Evolutionary conservation across 1,140 invertebrate genomes (phyloP).

Genomic region (Rhyzopertha dominica): DNA sequence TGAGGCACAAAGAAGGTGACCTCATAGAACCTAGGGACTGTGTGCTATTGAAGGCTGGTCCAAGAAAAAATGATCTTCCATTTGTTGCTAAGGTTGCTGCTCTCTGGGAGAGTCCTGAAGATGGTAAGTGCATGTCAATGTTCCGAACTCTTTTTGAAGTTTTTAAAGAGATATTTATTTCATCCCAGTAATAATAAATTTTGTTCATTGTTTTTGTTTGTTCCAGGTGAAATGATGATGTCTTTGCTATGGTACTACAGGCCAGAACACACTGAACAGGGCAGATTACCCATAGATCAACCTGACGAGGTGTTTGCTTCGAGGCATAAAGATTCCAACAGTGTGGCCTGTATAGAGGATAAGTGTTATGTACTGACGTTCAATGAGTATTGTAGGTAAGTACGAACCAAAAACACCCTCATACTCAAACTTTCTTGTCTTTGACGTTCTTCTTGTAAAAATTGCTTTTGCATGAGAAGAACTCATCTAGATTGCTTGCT

Average conservation of each 20-base stretch:
- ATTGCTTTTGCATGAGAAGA: no score
- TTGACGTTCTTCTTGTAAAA: no score
- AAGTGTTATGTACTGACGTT: constrained; percentile 96
- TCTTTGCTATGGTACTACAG: constrained; percentile 96
- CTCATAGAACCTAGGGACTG: constrained; percentile 82
- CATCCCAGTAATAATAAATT: no score
- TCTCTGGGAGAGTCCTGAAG: constrained; percentile 90
- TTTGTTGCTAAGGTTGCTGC: constrained; percentile 91
- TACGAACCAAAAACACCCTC: no score
- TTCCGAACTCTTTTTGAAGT: no score
- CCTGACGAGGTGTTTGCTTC: constrained; percentile 93
- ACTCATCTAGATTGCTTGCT: no score
- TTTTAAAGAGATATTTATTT: constrained; percentile 1
- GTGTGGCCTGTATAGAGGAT: constrained; percentile 96
- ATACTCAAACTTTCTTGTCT: no score
- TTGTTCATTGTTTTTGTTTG: constrained; percentile 6
- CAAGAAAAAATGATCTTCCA: constrained; percentile 79
- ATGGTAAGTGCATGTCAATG: constrained; percentile 57
- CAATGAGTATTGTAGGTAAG: constrained; percentile 94
- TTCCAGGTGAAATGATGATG: constrained; percentile 93
- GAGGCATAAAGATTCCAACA: constrained; percentile 87
- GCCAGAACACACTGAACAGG: constrained; percentile 92
- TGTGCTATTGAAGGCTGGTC: constrained; percentile 79
- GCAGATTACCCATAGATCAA: constrained; percentile 69
- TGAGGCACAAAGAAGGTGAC: constrained; percentile 81